Conservation (phyloP, 2,797 vertebrate genomes). For the Alectoris magna region DNA sequence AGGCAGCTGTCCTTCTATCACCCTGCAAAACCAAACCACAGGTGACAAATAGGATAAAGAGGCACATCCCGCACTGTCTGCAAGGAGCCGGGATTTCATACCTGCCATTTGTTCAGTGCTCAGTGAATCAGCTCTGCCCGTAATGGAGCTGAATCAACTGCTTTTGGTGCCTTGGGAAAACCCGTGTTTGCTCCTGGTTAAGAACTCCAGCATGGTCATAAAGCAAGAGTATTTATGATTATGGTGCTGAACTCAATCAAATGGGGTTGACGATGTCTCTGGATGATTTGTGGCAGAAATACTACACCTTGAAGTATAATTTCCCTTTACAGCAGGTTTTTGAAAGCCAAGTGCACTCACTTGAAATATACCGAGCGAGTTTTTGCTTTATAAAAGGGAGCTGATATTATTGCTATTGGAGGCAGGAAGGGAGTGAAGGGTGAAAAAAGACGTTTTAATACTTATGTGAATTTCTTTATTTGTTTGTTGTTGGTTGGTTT, state of each 20-base stretch:
- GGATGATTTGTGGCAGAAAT: constrained; percentile 44
- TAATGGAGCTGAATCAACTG: background rate
- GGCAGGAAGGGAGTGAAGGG: background rate
- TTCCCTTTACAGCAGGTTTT: constrained; percentile 45
- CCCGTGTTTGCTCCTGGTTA: background rate
- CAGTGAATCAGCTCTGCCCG: background rate
- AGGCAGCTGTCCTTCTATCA: background rate
- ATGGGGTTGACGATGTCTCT: constrained; percentile 7
- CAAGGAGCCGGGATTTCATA: background rate
- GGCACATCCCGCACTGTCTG: fast-evolving
- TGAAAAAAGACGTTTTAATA: background rate
- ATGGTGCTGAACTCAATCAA: constrained; percentile 35
- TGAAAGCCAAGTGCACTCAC: background rate
- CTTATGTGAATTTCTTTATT: background rate
- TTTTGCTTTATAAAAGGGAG: background rate
- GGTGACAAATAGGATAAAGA: background rate
- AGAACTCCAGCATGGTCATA: background rate
- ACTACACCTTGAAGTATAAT: constrained; percentile 53
- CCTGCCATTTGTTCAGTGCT: background rate
- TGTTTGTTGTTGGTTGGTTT: background rate
- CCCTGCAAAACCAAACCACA: background rate
- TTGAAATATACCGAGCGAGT: constrained; percentile 1
- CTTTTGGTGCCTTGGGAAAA: background rate
- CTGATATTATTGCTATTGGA: background rate
- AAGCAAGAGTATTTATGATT: constrained; percentile 57